Conservation (phyloP, 2,797 vertebrate genomes). For the Anisognathus igniventris region DNA sequence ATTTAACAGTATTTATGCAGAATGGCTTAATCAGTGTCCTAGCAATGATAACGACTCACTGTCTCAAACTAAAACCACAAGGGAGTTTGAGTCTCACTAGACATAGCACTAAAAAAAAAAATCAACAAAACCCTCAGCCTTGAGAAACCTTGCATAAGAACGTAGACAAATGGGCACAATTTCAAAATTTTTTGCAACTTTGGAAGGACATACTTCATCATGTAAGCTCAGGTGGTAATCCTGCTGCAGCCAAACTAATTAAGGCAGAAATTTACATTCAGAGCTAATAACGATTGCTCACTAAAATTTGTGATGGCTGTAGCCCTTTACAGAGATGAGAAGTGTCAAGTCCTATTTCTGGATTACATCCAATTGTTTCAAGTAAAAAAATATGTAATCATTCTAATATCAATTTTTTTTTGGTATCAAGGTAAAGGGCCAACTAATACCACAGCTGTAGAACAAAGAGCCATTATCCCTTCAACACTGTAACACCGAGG, state of each 20-base stretch:
- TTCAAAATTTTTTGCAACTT: background rate
- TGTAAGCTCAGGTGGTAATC: background rate
- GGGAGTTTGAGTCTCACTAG: background rate
- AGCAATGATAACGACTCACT: background rate
- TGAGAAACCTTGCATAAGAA: background rate
- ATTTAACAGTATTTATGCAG: background rate
- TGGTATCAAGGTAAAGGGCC: background rate
- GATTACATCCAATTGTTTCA: background rate
- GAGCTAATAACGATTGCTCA: background rate
- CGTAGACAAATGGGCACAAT: background rate
- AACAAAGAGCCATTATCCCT: background rate
- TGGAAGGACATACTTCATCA: background rate
- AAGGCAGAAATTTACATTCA: background rate
- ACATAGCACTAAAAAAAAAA: background rate
- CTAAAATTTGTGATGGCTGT: background rate
- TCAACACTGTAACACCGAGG: background rate
- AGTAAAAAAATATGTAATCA: background rate
- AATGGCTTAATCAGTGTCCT: background rate
- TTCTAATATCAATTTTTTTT: background rate
- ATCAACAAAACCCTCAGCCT: background rate
- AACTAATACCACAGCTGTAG: fast-evolving
- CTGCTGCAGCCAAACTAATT: background rate
- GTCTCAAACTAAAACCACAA: background rate
- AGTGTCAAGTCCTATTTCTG: background rate
- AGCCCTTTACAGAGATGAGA: background rate